Evolutionary conservation across 2,888 invertebrate species (phyloP).

Genomic region (Hanleya hanleyi): DNA sequence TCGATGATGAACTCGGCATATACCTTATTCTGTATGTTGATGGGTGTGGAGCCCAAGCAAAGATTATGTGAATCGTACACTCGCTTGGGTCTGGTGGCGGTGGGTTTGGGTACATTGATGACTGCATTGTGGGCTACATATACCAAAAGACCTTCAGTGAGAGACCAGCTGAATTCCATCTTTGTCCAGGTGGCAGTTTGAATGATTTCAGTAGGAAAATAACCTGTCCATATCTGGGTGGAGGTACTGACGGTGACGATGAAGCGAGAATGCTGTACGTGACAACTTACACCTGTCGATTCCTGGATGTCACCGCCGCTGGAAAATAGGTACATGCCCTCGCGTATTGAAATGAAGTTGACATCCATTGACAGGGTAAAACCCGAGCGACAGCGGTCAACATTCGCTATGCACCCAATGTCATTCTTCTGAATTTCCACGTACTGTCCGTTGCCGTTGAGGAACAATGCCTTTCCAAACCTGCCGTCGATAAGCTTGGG

Average conservation of each 20-base stretch:
- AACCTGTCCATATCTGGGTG: neutral
- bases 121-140: slow-evolving; percentile 8
- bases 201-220: neutral
- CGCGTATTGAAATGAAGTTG: neutral
- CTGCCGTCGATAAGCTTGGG: neutral
- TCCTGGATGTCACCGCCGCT: slow-evolving; percentile 30
- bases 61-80: neutral
- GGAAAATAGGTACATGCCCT: slow-evolving; percentile 33
- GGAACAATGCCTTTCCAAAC: neutral
- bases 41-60: neutral
- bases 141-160: slow-evolving; percentile 40
- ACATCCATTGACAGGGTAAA: slow-evolving; percentile 1
- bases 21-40: neutral
- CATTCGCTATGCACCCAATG: neutral
- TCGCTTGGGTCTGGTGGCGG: neutral
- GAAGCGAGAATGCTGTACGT: slow-evolving; percentile 24
- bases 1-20: neutral
- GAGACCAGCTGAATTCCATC: slow-evolving; percentile 47
- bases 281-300: slow-evolving; percentile 33
- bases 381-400: neutral
- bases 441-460: neutral
- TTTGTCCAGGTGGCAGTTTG: neutral
- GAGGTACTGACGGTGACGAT: slow-evolving; percentile 31
- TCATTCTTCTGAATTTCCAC: neutral
- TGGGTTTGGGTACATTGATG: neutral